Percentiles rank a stretch among this genome's conserved stretches.
Evolutionary conservation across 1,140 invertebrate species (phyloP).

Genomic region (Leptopilina clavipes): DNA sequence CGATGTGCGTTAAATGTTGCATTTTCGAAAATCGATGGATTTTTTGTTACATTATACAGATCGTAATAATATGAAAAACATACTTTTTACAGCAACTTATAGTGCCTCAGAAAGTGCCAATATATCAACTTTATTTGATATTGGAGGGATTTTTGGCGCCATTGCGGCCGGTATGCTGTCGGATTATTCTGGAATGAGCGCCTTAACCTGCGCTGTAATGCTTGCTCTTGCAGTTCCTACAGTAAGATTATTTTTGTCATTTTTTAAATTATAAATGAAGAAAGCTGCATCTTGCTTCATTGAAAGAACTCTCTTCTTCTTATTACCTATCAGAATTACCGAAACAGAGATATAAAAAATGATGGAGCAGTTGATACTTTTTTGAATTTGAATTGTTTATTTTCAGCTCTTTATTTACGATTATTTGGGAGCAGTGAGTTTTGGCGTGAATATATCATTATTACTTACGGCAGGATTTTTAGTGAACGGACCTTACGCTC

Average conservation of each 20-base stretch:
- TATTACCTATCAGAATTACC: too few relatives aligned
- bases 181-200: conserved; percentile 89
- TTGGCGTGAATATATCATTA: conserved; percentile 81
- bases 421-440: conserved; percentile 79
- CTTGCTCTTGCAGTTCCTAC: conserved; percentile 87
- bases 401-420: conserved; percentile 88
- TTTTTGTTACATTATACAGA: too few relatives aligned
- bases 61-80: too few relatives aligned
- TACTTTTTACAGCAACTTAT: conserved; percentile 81
- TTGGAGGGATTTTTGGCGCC: conserved; percentile 92
- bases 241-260: too few relatives aligned
- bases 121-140: conserved; percentile 93
- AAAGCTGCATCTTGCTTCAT: too few relatives aligned
- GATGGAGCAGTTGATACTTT: too few relatives aligned
- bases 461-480: conserved; percentile 86
- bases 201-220: conserved; percentile 89
- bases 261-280: too few relatives aligned
- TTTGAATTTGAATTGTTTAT: too few relatives aligned
- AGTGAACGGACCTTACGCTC: conserved; percentile 95
- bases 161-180: conserved; percentile 90
- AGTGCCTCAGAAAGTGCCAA: conserved; percentile 85
- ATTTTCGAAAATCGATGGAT: too few relatives aligned
- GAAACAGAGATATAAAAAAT: too few relatives aligned
- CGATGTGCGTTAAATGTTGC: too few relatives aligned
- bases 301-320: too few relatives aligned